phyloP scores from a whole-genome alignment of 2,797 vertebrate species.

The Esox masquinongy region DNA sequence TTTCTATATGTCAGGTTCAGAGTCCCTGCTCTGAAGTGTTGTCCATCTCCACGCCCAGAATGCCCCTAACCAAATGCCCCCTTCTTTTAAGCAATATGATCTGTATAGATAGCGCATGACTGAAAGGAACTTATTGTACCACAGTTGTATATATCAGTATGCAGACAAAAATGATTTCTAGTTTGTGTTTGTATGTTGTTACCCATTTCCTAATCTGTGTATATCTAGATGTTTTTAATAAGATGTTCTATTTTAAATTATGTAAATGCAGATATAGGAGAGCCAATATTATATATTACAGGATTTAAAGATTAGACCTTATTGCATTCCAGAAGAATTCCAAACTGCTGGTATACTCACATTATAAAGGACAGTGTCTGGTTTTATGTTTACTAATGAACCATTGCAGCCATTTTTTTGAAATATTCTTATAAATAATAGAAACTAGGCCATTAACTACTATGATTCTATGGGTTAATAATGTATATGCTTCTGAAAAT shows the following conservation, averaged over 20 bases:
- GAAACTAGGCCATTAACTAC: slow-evolving; percentile 77
- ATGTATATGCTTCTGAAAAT: slow-evolving; percentile 74
- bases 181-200: slow-evolving; percentile 99
- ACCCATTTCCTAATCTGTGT: slow-evolving; percentile 99
- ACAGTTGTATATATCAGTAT: slow-evolving; percentile 98
- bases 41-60: slow-evolving; percentile 70
- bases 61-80: slow-evolving; percentile 82
- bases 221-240: slow-evolving; percentile 99
- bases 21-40: slow-evolving; percentile 60
- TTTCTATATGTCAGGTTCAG: slow-evolving; percentile 55
- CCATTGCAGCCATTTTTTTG: slow-evolving; percentile 65
- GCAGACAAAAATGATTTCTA: slow-evolving; percentile 96
- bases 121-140: slow-evolving; percentile 96
- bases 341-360: slow-evolving; percentile 85
- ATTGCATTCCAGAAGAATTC: slow-evolving; percentile 88
- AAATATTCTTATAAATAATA: slow-evolving; percentile 53
- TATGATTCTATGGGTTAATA: slow-evolving; percentile 70
- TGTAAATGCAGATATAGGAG: slow-evolving; percentile 98
- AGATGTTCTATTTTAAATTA: slow-evolving; percentile 99
- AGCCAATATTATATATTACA: slow-evolving; percentile 87
- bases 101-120: slow-evolving; percentile 99
- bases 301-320: slow-evolving; percentile 91
- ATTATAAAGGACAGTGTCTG: slow-evolving; percentile 91
- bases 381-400: slow-evolving; percentile 82
- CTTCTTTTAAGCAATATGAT: slow-evolving; percentile 99